phyloP scores from a whole-genome alignment of 2,113 vertebrate species.

The Bos indicus region DNA sequence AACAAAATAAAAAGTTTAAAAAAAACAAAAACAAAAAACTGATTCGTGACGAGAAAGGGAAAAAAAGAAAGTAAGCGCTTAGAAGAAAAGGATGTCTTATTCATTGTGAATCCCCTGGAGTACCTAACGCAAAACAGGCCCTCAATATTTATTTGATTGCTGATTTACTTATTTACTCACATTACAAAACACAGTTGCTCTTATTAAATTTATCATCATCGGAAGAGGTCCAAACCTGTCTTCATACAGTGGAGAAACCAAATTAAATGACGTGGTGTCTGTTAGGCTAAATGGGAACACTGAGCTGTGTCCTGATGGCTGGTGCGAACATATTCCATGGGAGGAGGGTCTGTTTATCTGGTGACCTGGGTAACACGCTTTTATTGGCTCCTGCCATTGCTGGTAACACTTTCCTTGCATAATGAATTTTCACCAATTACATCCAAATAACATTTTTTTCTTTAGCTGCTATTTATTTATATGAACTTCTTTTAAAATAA shows the following conservation, averaged over 20 bases:
- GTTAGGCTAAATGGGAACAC: neutral
- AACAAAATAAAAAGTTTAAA: neutral
- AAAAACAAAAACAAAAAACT: neutral
- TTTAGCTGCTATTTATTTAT: neutral
- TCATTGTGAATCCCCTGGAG: neutral
- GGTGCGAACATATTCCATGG: neutral
- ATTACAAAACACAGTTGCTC: neutral
- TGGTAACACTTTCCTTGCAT: neutral
- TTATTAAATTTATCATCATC: neutral
- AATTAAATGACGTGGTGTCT: neutral
- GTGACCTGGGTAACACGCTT: neutral
- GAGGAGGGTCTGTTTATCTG: neutral
- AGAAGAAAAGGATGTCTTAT: neutral
- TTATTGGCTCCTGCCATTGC: neutral
- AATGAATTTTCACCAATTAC: constrained; percentile 3
- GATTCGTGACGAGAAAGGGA: neutral
- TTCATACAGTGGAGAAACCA: neutral
- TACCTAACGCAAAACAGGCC: neutral
- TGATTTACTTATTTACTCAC: neutral
- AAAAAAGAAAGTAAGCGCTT: neutral
- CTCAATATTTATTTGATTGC: neutral
- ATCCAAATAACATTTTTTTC: neutral
- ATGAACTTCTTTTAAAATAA: neutral
- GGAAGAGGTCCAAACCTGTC: neutral
- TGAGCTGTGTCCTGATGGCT: neutral